Base-by-base conservation (phyloP, 2,888 invertebrate species). In the Lochmaea crataegi region DNA sequence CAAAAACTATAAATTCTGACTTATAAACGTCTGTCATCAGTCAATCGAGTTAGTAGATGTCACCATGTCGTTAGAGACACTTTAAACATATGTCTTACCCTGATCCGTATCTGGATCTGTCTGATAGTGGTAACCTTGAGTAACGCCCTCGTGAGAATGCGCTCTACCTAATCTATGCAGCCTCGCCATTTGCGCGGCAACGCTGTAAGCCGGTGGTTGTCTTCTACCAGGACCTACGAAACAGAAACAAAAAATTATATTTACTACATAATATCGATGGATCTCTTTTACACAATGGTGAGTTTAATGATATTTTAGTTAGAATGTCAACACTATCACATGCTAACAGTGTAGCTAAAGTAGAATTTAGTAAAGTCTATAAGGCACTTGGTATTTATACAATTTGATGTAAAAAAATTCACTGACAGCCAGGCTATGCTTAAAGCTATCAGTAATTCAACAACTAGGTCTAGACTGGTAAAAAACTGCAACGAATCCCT, bases 121-220 rank as follows among this genome's bases (percentile, higher is more conserved):
- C 79, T 92, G 92, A 86, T 92, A 93, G 84, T 92, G 92, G 86
- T 91, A 92, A 80, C 92, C 90, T 80, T 93, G 91, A 75, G 94
- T 93, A 78, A 95, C 94, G 80, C 95, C 95, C 87, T 95, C 95
- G 87, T 95, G 94, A 78, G 94, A 94, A 88, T 95, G 94, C 65
- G 95, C 94, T 81, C 95, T 90, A 80, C 94, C 94, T 78, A 95
- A 89, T 80, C 94, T 91, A 87, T 94, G 94, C 80, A 94, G 90
- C 75, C 95, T 91, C 81, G 95, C 94, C 91, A 95, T 94, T 85
- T 95, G 95, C 69, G 95, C 94, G 66, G 95, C 95, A 79, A 95
- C 91, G 84, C 93, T 93, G 89, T 96, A 96, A 68, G 94, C 93
- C 56, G 94, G 94, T 71, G 94, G 94, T 83, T 94, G 93, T 84